Base-by-base conservation (phyloP, 1,140 invertebrate species). In the Bacillus rossius region DNA sequence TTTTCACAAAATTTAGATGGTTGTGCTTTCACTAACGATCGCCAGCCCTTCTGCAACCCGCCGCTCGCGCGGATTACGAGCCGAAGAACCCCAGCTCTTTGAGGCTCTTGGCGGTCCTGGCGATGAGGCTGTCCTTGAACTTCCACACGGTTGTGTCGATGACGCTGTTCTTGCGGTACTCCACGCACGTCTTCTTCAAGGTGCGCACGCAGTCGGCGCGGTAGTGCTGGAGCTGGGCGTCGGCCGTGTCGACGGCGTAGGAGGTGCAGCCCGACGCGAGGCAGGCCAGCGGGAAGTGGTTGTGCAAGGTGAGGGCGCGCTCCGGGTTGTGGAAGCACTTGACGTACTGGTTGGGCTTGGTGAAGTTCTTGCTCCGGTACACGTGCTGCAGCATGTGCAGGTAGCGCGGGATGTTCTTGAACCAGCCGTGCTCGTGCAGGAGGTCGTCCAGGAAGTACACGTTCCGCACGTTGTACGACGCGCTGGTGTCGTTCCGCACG, bases 351-450 rank as follows among this genome's bases (percentile, higher is more conserved):
- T 92, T 91, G 1, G 92, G 92, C 73, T 94, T 94, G 1, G 92
- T 96, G 73, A 92, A 95, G 75, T 95, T 95, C 67, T 85, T 86
- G 45, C 89, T 87, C 7, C 92, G 81, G 68, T 93, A 92, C 3
- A 96, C 92, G 73, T 96, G 93, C 73, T 94, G 92, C 65, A 95
- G 70, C 92, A 95, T 95, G 73, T 96, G 92, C 84, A 95, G 86
- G 71, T 95, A 95, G 59, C 82, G 85, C 19, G 91, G 92, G 60
- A 91, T 88, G 64, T 89, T 87, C 64, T 86, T 84, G 73, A 90
- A 88, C 82, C 86, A 88, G 42, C 85, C 86, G 66, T 93, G 89
- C 53, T 85, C 82, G 69, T 92, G 87, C 19, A 83, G 79, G 64
- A 94, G 81, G 71, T 94, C 92, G 72, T 97, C 94, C 67, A 97